Percentiles rank a stretch among this genome's conserved stretches.
phyloP scores from a whole-genome alignment of 2,113 vertebrate species.

The Euleptes europaea region DNA sequence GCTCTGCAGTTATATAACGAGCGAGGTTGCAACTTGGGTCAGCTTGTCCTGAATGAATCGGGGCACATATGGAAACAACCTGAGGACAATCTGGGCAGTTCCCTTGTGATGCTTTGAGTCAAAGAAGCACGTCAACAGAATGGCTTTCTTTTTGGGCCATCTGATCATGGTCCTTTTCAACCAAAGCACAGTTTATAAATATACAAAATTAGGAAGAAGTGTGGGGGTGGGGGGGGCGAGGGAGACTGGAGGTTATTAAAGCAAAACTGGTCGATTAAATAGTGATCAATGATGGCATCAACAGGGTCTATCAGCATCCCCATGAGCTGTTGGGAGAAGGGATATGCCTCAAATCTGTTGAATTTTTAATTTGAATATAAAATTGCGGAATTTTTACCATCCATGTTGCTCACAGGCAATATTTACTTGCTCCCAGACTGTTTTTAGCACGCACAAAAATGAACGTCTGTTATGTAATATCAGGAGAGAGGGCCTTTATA shows the following conservation, averaged over 20 bases:
- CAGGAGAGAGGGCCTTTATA: background rate
- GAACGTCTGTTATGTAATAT: background rate
- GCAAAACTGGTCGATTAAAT: background rate
- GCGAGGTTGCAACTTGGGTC: background rate
- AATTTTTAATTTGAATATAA: background rate
- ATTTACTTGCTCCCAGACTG: background rate
- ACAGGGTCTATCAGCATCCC: fast-evolving
- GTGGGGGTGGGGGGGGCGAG: too few relatives aligned
- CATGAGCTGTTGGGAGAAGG: background rate
- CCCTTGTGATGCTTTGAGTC: background rate
- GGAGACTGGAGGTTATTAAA: background rate
- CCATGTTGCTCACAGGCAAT: background rate
- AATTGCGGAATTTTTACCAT: background rate
- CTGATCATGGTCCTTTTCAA: conserved; percentile 9
- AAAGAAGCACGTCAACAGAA: conserved; percentile 4
- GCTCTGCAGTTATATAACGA: background rate
- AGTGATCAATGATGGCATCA: background rate
- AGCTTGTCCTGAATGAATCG: background rate
- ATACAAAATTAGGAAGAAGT: conserved; percentile 32
- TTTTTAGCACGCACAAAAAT: background rate
- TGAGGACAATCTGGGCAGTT: conserved; percentile 2
- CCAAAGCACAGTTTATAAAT: background rate
- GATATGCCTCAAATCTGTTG: background rate
- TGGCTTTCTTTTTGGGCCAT: background rate
- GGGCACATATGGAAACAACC: background rate